Percentiles rank a stretch among this genome's conserved stretches.
These are phyloP conservation scores for Oxygymnocypris stewartii DNA, from an alignment of 2,113 vertebrate species.

Conservation along the genomic window DNA sequence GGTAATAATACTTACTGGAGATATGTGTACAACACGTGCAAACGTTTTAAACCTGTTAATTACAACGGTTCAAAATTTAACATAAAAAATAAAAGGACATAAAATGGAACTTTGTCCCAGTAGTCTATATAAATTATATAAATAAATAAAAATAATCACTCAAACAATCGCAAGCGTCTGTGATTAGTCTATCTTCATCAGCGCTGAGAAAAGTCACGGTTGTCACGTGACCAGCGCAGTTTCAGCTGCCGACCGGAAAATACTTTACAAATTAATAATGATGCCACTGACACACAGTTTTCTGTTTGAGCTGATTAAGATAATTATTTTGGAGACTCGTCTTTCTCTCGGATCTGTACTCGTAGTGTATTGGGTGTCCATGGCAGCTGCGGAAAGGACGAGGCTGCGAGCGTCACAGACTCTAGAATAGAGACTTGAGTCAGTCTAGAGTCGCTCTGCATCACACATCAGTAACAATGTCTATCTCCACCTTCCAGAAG, in stretches of 20 bases:
- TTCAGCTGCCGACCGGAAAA: neutral
- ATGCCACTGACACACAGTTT: neutral
- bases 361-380: neutral
- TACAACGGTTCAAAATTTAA: no score
- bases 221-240: neutral
- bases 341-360: no score
- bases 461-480: slow-evolving; percentile 67
- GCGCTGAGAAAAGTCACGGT: no score
- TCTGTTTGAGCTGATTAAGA: no score
- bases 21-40: no score
- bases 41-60: no score
- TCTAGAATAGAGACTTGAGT: no score
- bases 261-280: neutral
- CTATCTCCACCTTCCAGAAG: slow-evolving; percentile 76
- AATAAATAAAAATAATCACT: neutral
- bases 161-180: no score
- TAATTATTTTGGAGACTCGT: no score
- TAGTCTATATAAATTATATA: neutral
- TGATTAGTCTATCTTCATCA: neutral
- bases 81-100: no score
- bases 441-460: neutral
- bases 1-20: no score
- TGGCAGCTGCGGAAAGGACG: neutral
- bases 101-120: neutral
- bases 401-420: neutral